Evolutionary conservation across 2,113 vertebrate species (phyloP), one percentile per base, ranked within the genome.

Genomic region (Melanostigma gelatinosum): DNA sequence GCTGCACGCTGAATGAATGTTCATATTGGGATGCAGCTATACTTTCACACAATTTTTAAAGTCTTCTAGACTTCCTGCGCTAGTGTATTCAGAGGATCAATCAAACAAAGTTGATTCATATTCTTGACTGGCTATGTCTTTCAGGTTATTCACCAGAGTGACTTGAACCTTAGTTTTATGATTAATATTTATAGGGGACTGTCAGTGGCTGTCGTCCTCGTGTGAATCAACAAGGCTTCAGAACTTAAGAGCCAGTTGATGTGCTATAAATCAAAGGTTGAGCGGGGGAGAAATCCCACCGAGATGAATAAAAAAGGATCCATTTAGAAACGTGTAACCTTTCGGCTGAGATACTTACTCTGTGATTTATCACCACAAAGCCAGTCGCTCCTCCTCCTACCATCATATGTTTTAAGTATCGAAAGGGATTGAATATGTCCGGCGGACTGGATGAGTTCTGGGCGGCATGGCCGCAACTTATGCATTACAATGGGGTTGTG

Each of bases 171-270:
- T 82, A 68, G 80, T 91, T 92, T 89, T 81, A 90, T 70, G 81
- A 89, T 90, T 87, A 86, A 91, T 91, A 93, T 94, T 88, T 93
- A 93, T 85, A 67, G 75, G 66, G 61, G 83, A 75, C 80, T 89
- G 86, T 92, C 88, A 89, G 81, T 72, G 72, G 76, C 83, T 88
- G 87, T 87, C 87, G 79, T 84, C 80, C 69, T 75, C 22, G 16
- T 65, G 79, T 92, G 87, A 91, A 91, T 93, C 91, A 92, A 87
- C 87, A 78, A 79, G 82, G 73, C 72, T 81, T 89, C 86, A 72
- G 72, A 85, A 85, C 77, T 84, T 68, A 80, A 84, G 75, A 86
- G 76, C 74, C 74, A 32, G 81, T 70, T 79, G 84, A 93, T 88
- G 85, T 82, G 75, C 55, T 46, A 72, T 90, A 91, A 91, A 93